These are phyloP conservation scores for Bubalus kerabau DNA, from an alignment of 2,113 vertebrate genomes.

Conservation along the genomic window DNA sequence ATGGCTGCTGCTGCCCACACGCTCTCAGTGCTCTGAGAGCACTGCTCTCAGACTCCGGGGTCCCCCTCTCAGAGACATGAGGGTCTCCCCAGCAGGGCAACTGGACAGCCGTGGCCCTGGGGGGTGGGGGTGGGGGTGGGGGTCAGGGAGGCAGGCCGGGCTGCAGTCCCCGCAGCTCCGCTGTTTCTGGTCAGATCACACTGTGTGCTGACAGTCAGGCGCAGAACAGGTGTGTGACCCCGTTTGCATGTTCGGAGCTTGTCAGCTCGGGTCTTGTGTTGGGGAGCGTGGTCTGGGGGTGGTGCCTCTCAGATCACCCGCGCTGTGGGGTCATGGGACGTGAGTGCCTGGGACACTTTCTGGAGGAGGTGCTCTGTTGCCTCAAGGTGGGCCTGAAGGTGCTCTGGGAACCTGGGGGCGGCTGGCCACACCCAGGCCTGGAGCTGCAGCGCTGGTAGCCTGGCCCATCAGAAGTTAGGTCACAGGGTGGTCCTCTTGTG, in stretches of 20 bases:
- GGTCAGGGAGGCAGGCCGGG: background rate
- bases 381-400: background rate
- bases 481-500: background rate
- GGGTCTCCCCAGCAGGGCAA: background rate
- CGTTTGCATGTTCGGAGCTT: background rate
- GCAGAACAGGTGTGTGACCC: background rate
- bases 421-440: background rate
- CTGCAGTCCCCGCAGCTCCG: background rate
- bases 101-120: background rate
- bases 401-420: background rate
- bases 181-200: rapidly evolving
- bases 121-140: too few relatives aligned
- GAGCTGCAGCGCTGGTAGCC: rapidly evolving
- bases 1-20: rapidly evolving
- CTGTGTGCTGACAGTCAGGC: background rate
- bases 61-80: background rate
- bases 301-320: background rate
- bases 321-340: background rate
- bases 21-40: too few relatives aligned
- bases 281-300: too few relatives aligned
- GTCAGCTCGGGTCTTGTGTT: background rate
- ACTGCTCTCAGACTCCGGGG: rapidly evolving
- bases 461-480: background rate
- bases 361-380: background rate
- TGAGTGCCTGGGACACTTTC: background rate